A percentile compares a stretch with the other conserved stretches of the same genome.
These are phyloP conservation scores for Virgularia gustaviana DNA, from an alignment of 92 coral and sea anemone species.

Conservation along the genomic window DNA sequence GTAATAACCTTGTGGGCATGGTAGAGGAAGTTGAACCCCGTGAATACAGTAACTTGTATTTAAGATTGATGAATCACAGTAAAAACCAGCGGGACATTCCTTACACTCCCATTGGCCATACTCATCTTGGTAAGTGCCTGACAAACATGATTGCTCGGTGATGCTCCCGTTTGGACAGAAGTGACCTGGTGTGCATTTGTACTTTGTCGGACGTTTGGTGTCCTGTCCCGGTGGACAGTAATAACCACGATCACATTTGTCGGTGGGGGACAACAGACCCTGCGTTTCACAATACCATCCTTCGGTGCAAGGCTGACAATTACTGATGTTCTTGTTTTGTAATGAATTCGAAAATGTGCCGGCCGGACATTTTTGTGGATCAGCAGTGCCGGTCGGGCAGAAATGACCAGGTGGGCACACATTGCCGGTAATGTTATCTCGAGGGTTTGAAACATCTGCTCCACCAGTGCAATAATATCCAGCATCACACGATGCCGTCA, in stretches of 20 bases:
- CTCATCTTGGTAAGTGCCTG: constrained; percentile 88
- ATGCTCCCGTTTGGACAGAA: constrained; percentile 76
- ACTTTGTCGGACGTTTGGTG: constrained; percentile 64
- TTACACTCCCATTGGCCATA: constrained; percentile 72
- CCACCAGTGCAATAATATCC: constrained; percentile 84
- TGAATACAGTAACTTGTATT: constrained; percentile 81
- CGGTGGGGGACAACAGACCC: constrained; percentile 76
- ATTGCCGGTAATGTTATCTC: constrained; percentile 78
- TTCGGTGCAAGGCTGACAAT: constrained; percentile 72
- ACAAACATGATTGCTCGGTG: constrained; percentile 60
- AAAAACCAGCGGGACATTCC: constrained; percentile 83
- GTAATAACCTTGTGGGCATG: constrained; percentile 84
- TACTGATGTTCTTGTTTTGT: constrained; percentile 62
- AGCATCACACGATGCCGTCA: constrained; percentile 81
- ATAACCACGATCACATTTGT: constrained; percentile 77
- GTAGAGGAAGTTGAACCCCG: constrained; percentile 86
- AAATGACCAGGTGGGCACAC: constrained; percentile 80
- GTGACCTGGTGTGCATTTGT: constrained; percentile 90
- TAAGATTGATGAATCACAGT: constrained; percentile 83
- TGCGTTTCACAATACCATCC: constrained; percentile 81
- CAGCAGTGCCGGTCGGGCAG: constrained; percentile 76
- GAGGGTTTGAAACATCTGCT: constrained; percentile 73
- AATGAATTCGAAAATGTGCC: constrained; percentile 84
- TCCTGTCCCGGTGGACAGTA: constrained; percentile 87
- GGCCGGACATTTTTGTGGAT: constrained; percentile 78